Conservation (phyloP, 2,113 vertebrate species). For the Istiophorus platypterus region DNA sequence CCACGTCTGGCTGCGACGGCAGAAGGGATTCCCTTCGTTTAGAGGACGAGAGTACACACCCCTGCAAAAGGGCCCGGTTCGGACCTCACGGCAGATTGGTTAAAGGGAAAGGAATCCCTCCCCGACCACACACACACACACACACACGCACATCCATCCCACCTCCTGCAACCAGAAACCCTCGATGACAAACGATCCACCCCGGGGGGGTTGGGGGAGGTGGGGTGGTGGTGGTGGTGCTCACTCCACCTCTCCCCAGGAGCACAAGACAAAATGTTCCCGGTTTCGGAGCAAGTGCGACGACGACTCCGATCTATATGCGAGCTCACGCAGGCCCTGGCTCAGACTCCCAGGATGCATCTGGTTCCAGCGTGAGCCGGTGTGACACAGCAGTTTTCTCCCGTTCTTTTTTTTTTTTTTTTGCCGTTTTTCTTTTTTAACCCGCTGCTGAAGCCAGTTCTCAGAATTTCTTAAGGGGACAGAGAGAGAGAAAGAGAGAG, state of each 20-base stretch:
- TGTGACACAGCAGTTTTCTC: conserved; percentile 75
- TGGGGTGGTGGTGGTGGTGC: too few species aligned
- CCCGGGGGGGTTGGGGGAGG: too few species aligned
- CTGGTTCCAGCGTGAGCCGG: conserved; percentile 42
- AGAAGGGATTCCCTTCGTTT: conserved; percentile 76
- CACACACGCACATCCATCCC: conserved; percentile 30
- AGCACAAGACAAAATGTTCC: conserved; percentile 34
- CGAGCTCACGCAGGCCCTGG: conserved; percentile 8
- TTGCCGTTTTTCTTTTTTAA: conserved; percentile 23
- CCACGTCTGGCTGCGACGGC: conserved; percentile 41
- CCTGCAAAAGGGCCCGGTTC: conserved; percentile 65
- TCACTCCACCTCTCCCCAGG: conserved; percentile 12
- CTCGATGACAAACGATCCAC: conserved; percentile 54
- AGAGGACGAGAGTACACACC: conserved; percentile 66
- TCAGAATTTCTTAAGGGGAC: conserved; percentile 45
- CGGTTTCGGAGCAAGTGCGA: conserved; percentile 7
- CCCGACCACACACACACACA: conserved; percentile 36
- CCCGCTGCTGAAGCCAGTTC: conserved; percentile 35
- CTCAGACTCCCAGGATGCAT: conserved; percentile 24
- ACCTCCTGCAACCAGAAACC: conserved; percentile 73
- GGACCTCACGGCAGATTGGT: conserved; percentile 74
- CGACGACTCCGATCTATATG: neutral
- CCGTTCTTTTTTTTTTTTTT: neutral
- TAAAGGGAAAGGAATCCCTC: conserved; percentile 75
- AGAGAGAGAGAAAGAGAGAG: neutral